Conservation (phyloP, 1,140 invertebrate genomes). For the Neodiprion virginianus region DNA sequence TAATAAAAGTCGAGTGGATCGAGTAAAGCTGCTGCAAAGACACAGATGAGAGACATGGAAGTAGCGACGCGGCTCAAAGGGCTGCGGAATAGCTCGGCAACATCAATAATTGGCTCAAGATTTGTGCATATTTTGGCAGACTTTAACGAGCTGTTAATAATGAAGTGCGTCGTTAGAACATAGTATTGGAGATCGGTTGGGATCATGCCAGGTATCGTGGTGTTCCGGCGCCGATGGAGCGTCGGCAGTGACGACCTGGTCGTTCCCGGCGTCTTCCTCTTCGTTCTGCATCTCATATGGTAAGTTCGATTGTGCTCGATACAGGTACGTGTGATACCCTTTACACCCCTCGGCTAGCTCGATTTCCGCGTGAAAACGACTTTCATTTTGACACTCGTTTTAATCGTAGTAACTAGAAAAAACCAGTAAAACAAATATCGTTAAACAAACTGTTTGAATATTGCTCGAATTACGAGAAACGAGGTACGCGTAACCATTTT, state of each 20-base stretch:
- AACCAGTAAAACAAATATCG: too few relatives aligned
- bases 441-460: too few relatives aligned
- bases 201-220: slow-evolving; percentile 84
- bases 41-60: not conserved
- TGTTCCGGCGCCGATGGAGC: slow-evolving; percentile 85
- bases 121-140: not conserved
- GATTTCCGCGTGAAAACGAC: too few relatives aligned
- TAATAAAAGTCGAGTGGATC: too few relatives aligned
- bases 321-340: not conserved
- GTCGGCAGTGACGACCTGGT: slow-evolving; percentile 90
- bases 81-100: not conserved
- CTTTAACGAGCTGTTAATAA: slow-evolving; percentile 1
- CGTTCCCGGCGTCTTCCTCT: slow-evolving; percentile 80
- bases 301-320: slow-evolving; percentile 58
- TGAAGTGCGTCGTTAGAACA: slow-evolving; percentile 20
- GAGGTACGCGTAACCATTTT: too few relatives aligned
- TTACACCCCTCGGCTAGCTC: not conserved
- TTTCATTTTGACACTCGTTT: too few relatives aligned
- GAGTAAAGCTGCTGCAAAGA: too few relatives aligned
- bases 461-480: too few relatives aligned
- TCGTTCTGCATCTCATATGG: slow-evolving; percentile 81
- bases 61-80: not conserved
- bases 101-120: not conserved
- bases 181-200: slow-evolving; percentile 21
- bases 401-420: too few relatives aligned